phyloP scores from a whole-genome alignment of 2,888 invertebrate genomes.

The Cyaniris semiargus region DNA sequence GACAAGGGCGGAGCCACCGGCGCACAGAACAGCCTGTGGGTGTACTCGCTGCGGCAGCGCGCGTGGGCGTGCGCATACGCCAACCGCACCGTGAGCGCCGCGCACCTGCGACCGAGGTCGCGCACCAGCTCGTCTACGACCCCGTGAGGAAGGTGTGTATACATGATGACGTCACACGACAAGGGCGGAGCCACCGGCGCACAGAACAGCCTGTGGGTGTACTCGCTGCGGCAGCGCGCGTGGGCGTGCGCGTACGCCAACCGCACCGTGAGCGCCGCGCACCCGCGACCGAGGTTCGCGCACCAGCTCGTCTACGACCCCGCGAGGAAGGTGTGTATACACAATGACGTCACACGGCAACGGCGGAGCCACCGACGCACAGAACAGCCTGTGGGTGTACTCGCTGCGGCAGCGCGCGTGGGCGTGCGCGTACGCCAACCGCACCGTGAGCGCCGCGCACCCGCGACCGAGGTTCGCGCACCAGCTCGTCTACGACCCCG shows the following conservation, averaged over 20 bases:
- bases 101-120: slow-evolving; percentile 85
- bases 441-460: slow-evolving; percentile 82
- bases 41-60: slow-evolving; percentile 87
- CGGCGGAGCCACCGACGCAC: slow-evolving; percentile 81
- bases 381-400: slow-evolving; percentile 94
- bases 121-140: slow-evolving; percentile 94
- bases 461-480: slow-evolving; percentile 88
- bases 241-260: slow-evolving; percentile 94
- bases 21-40: slow-evolving; percentile 93
- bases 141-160: slow-evolving; percentile 78
- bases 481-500: slow-evolving; percentile 91
- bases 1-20: slow-evolving; percentile 52
- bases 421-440: slow-evolving; percentile 92
- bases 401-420: slow-evolving; percentile 87
- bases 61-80: slow-evolving; percentile 93
- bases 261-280: slow-evolving; percentile 82
- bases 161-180: neutral
- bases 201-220: slow-evolving; percentile 94
- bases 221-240: slow-evolving; percentile 85
- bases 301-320: slow-evolving; percentile 93
- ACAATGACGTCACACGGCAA: neutral
- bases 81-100: slow-evolving; percentile 83
- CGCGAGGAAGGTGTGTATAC: slow-evolving; percentile 74
- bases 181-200: slow-evolving; percentile 76
- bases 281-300: slow-evolving; percentile 85